Evolutionary conservation across 2,888 invertebrate species (phyloP).

Genomic region (Oscheius sp.): DNA sequence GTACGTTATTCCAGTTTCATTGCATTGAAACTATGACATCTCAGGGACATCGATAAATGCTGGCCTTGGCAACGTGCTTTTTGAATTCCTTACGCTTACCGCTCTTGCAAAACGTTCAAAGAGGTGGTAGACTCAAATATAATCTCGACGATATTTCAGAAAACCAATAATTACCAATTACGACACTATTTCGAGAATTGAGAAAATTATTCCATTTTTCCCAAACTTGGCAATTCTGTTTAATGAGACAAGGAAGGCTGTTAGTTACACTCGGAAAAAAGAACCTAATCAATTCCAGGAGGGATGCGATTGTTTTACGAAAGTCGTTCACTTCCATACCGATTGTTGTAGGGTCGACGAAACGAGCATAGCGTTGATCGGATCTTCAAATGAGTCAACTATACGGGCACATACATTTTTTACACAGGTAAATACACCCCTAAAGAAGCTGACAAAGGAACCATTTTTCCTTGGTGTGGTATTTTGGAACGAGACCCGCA

Average conservation of each 20-base stretch:
- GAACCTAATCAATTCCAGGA: not conserved
- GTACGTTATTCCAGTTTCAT: no score
- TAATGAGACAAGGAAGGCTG: not conserved
- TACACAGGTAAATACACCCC: slow-evolving; percentile 9
- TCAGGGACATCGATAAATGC: not conserved
- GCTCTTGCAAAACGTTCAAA: slow-evolving; percentile 1
- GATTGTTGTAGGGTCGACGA: slow-evolving; percentile 12
- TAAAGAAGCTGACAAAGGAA: not conserved
- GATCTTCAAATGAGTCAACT: not conserved
- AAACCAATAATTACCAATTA: not conserved
- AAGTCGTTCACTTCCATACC: not conserved
- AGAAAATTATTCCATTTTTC: not conserved
- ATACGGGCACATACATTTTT: slow-evolving; percentile 1
- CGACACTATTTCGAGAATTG: not conserved
- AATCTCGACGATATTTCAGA: not conserved
- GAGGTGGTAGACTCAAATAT: not conserved
- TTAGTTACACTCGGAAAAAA: not conserved
- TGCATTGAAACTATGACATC: no score
- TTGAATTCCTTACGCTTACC: slow-evolving; percentile 1
- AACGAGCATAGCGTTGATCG: not conserved
- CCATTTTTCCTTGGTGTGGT: no score
- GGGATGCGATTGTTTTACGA: not conserved
- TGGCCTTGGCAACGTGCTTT: slow-evolving; percentile 12
- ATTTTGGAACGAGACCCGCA: no score
- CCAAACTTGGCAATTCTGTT: not conserved